phyloP scores from a whole-genome alignment of 2,797 vertebrate species.

The Cossypha heuglini region DNA sequence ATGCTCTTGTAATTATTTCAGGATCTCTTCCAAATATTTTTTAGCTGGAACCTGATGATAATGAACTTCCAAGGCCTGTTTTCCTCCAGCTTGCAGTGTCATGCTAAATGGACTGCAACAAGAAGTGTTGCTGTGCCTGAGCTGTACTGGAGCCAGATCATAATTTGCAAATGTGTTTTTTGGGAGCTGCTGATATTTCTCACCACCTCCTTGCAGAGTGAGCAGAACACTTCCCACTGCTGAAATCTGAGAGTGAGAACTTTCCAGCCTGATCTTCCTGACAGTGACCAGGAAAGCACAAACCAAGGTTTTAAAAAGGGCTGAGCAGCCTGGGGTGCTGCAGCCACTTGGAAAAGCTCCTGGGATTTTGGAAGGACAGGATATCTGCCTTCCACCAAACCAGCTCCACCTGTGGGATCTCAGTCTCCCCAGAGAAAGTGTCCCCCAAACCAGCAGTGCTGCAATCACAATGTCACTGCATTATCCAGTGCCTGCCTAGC shows the following conservation, averaged over 20 bases:
- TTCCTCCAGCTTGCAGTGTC: conserved; percentile 23
- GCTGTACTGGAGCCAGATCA: not conserved
- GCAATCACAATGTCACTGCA: not conserved
- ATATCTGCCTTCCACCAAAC: not conserved
- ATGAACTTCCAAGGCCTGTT: conserved; percentile 8
- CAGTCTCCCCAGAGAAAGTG: not conserved
- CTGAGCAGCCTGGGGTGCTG: not conserved
- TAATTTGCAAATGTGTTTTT: conserved; percentile 7
- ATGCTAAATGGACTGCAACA: conserved; percentile 14
- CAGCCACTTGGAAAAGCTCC: not conserved
- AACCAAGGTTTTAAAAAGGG: not conserved
- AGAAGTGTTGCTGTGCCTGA: not conserved
- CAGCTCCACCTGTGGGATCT: not conserved
- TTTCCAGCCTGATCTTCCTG: not conserved
- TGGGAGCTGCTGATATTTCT: conserved; percentile 17
- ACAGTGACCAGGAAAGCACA: not conserved
- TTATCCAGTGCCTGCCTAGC: not conserved
- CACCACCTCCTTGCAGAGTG: conserved; percentile 51
- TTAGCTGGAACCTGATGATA: not conserved
- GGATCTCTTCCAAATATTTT: conserved; percentile 33
- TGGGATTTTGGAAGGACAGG: not conserved
- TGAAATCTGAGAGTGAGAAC: conserved; percentile 11
- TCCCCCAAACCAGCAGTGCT: not conserved
- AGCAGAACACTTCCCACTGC: conserved; percentile 59
- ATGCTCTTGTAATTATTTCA: conserved; percentile 51